Evolutionary conservation across 2,888 invertebrate species (phyloP), one percentile per base, ranked within the genome.

Genomic region (Axea sp.): DNA sequence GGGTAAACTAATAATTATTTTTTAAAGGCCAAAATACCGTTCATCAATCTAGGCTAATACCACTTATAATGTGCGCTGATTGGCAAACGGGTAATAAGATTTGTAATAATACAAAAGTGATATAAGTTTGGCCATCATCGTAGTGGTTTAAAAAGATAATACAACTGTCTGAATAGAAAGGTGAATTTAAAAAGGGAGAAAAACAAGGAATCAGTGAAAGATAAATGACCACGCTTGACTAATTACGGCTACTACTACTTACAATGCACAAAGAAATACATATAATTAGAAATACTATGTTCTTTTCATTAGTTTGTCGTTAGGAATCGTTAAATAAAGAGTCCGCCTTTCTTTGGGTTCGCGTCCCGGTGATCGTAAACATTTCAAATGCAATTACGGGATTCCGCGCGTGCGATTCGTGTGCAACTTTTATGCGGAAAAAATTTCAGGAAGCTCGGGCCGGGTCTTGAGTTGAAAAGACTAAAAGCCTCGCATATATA

Each of bases 241-340:
- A 55, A 28, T 39, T 26, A 55, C 17, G 28, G 30, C 55, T 55
- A 41, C 12, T 22, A 41, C 55, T 55, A 55, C 55, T 55, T 55
- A 39, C 12, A 39, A n/a, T 30, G 19, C 41, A 53, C 28, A 9
- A 17, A 37, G 17, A 55, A 55, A 8, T 39, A 30, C 28, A 41
- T 26, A 41, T 26, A 53, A 53, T 55, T 39, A 55, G 39, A 55
- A 39, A 2, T 30, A 55, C 39, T 55, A 55, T 30, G 37, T 24
- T 43, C n/a, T 57, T 22, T 57, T 31, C 53, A 55, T 55, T 55
- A 55, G 37, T 55, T 55, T 39, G 53, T 39, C 39, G 39, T 55
- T 49, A 49, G 19, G 4, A 31, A 19, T 12, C 17, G 7, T 30
- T 14, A 37, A 26, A 33, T 33, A 33, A 35, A 14, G 12, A 15